phyloP scores from a whole-genome alignment of 1,140 invertebrate species.

The Plectrocnemia conspersa region DNA sequence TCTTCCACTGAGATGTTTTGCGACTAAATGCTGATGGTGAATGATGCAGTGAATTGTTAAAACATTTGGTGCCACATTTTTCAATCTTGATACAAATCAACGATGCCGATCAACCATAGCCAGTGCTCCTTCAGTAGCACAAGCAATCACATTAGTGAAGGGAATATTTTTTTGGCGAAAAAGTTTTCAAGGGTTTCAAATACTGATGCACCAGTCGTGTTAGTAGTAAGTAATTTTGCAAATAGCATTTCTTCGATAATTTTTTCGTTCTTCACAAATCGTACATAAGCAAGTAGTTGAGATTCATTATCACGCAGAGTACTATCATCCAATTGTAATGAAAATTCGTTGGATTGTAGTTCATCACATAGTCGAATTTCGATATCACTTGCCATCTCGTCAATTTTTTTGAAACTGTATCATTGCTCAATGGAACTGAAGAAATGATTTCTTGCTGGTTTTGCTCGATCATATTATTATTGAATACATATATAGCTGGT shows the following conservation, averaged over 20 bases:
- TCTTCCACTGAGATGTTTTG: conserved; percentile 29
- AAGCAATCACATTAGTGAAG: conserved; percentile 8
- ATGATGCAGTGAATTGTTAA: conserved; percentile 32
- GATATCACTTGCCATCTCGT: too few relatives aligned
- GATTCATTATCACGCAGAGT: too few relatives aligned
- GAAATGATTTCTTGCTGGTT: too few relatives aligned
- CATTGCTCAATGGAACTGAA: background rate
- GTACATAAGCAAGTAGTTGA: too few relatives aligned
- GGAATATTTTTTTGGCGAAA: conserved; percentile 8
- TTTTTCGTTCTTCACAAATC: too few relatives aligned
- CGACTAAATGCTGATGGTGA: conserved; percentile 31
- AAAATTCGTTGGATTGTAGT: too few relatives aligned
- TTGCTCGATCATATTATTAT: too few relatives aligned
- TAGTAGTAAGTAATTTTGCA: conserved; percentile 12
- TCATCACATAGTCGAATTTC: too few relatives aligned
- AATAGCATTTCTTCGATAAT: conserved; percentile 10
- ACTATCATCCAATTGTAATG: too few relatives aligned
- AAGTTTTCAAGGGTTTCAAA: conserved; percentile 10
- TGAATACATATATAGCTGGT: too few relatives aligned
- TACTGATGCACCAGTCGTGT: conserved; percentile 11
- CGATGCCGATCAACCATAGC: conserved; percentile 19
- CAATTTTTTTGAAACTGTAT: too few relatives aligned
- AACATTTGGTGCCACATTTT: conserved; percentile 19
- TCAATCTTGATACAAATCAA: conserved; percentile 22
- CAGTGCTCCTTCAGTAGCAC: conserved; percentile 20